A percentile compares a stretch with the other conserved stretches of the same genome.
Evolutionary conservation across 2,113 vertebrate genomes (phyloP).

Genomic region (Solea senegalensis): DNA sequence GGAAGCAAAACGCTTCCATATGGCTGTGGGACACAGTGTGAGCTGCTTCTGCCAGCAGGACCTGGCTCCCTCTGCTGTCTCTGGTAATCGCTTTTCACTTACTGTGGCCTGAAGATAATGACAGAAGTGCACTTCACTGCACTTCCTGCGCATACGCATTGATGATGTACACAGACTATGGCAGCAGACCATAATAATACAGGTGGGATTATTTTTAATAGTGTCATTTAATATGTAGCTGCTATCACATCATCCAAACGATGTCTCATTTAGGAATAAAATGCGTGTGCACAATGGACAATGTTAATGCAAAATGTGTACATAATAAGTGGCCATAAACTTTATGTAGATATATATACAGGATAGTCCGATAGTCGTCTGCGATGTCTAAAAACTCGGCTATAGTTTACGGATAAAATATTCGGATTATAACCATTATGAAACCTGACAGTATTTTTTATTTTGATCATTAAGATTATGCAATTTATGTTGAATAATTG

Average conservation of each 20-base stretch:
- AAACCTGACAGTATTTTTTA: too few relatives aligned
- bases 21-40: constrained; percentile 66
- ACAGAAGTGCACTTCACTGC: constrained; percentile 32
- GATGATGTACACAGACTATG: neutral
- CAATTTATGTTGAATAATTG: too few relatives aligned
- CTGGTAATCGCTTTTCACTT: constrained; percentile 51
- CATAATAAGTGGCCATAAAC: too few relatives aligned
- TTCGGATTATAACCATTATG: too few relatives aligned
- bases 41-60: constrained; percentile 67
- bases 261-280: neutral
- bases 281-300: neutral
- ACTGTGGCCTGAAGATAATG: constrained; percentile 41
- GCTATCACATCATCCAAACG: neutral
- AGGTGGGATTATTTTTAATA: constrained; percentile 5
- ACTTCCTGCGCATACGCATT: constrained; percentile 38
- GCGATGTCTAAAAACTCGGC: too few relatives aligned
- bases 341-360: too few relatives aligned
- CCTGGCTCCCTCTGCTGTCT: constrained; percentile 57
- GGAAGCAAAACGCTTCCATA: constrained; percentile 78
- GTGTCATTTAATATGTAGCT: neutral
- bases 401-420: too few relatives aligned
- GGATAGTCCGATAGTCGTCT: too few relatives aligned
- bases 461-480: too few relatives aligned
- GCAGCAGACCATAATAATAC: constrained; percentile 17
- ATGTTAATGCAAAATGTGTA: too few relatives aligned